Evolutionary conservation across 2,888 invertebrate genomes (phyloP).

Genomic region (Oscheius sp.): DNA sequence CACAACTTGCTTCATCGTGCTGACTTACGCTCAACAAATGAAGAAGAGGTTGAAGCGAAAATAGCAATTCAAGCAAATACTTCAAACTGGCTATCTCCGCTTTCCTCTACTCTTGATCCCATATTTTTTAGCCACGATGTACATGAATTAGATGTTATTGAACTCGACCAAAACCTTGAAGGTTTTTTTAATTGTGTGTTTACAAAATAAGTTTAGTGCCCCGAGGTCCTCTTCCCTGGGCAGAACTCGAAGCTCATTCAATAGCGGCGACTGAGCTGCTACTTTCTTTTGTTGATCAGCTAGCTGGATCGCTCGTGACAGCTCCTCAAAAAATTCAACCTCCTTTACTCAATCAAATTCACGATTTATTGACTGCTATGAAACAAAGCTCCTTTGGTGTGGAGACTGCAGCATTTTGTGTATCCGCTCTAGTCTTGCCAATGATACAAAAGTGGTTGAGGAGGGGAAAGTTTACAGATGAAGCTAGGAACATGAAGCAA

Average conservation of each 20-base stretch:
- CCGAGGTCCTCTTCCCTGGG: slow-evolving; percentile 50
- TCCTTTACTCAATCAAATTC: slow-evolving; percentile 46
- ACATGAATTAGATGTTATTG: slow-evolving; percentile 1
- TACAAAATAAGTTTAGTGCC: slow-evolving; percentile 31
- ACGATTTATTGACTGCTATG: slow-evolving; percentile 43
- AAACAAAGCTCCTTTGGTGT: slow-evolving; percentile 75
- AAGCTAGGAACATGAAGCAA: slow-evolving; percentile 44
- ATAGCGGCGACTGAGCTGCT: slow-evolving; percentile 51
- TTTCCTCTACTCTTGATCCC: slow-evolving; percentile 36
- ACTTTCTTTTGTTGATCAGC: slow-evolving; percentile 38
- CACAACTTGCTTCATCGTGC: slow-evolving; percentile 49
- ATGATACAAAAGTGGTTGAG: slow-evolving; percentile 92
- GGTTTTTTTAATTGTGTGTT: not conserved
- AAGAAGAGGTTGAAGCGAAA: slow-evolving; percentile 28
- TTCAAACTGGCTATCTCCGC: slow-evolving; percentile 24
- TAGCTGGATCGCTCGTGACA: slow-evolving; percentile 53
- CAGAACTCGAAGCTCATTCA: slow-evolving; percentile 41
- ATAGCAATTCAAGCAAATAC: slow-evolving; percentile 19
- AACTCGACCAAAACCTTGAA: slow-evolving; percentile 29
- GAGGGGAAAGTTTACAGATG: slow-evolving; percentile 72
- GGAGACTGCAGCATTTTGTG: slow-evolving; percentile 87
- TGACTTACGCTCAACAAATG: slow-evolving; percentile 36
- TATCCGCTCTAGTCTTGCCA: slow-evolving; percentile 88
- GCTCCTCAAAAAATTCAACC: slow-evolving; percentile 46
- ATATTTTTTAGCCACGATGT: slow-evolving; percentile 21